Conservation (phyloP, 2,113 vertebrate genomes). For the Osmerus mordax region DNA sequence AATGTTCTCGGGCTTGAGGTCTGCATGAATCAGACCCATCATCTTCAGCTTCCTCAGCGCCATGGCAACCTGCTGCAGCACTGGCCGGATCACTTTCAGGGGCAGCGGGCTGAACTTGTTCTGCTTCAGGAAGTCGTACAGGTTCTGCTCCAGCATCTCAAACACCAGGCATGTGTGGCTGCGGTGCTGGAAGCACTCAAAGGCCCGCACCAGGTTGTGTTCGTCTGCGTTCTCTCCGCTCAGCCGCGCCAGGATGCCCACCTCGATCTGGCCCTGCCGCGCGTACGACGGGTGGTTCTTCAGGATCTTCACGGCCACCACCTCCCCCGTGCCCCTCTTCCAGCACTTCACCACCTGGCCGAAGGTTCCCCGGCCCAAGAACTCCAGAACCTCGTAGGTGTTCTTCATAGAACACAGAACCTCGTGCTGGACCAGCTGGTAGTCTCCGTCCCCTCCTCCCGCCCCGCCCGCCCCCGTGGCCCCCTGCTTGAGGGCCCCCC, state of each 20-base stretch:
- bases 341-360: constrained; percentile 99
- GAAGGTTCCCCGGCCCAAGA: constrained; percentile 95
- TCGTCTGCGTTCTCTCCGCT: constrained; percentile 97
- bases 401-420: constrained; percentile 96
- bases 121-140: constrained; percentile 98
- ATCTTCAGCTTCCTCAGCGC: constrained; percentile 97
- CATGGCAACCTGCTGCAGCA: constrained; percentile 97
- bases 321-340: constrained; percentile 93
- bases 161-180: constrained; percentile 98
- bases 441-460: constrained; percentile 86
- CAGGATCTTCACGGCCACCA: constrained; percentile 96
- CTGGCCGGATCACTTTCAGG: constrained; percentile 95
- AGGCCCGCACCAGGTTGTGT: constrained; percentile 95
- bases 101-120: constrained; percentile 98
- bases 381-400: constrained; percentile 97
- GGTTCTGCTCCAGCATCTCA: constrained; percentile 98
- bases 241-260: constrained; percentile 92
- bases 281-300: constrained; percentile 98
- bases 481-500: constrained; percentile 79
- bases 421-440: constrained; percentile 96
- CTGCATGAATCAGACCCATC: constrained; percentile 98
- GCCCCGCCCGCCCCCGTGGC: constrained; percentile 63
- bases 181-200: constrained; percentile 97
- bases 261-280: constrained; percentile 97
- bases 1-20: constrained; percentile 99